phyloP scores from a whole-genome alignment of 2,113 vertebrate species.

The Variabilichromis moorii region DNA sequence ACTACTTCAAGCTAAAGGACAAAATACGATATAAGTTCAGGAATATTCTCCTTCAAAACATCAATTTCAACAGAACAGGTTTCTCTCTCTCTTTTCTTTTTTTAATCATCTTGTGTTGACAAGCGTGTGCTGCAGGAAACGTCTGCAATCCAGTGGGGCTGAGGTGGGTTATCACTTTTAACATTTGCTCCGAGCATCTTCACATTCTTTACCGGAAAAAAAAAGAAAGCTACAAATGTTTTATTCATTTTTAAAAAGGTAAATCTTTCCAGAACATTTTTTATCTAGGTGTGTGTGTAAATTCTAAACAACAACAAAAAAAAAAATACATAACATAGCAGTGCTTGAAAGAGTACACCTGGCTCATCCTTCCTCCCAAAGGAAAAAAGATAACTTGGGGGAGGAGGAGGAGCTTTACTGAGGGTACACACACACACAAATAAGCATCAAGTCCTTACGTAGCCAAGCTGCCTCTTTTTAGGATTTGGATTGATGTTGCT shows the following conservation, averaged over 20 bases:
- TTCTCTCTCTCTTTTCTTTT: background rate
- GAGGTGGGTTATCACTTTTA: constrained; percentile 42
- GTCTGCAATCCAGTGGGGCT: constrained; percentile 56
- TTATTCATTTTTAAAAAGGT: constrained; percentile 56
- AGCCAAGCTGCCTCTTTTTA: constrained; percentile 73
- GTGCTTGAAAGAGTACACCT: constrained; percentile 62
- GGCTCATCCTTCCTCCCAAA: background rate
- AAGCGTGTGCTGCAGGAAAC: constrained; percentile 50
- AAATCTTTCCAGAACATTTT: constrained; percentile 44
- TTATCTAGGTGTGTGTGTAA: constrained; percentile 48
- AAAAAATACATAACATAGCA: constrained; percentile 60
- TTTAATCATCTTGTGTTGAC: constrained; percentile 11
- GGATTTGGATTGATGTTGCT: constrained; percentile 54
- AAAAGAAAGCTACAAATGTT: constrained; percentile 54
- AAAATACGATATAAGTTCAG: constrained; percentile 66
- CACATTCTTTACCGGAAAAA: constrained; percentile 64
- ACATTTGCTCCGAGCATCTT: constrained; percentile 46
- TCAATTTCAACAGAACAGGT: constrained; percentile 56
- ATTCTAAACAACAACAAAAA: constrained; percentile 53
- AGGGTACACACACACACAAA: constrained; percentile 36
- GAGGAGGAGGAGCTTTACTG: constrained; percentile 14
- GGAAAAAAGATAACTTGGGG: background rate
- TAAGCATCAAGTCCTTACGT: constrained; percentile 63
- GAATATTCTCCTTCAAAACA: constrained; percentile 59
- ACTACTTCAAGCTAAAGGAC: constrained; percentile 73